These are phyloP conservation scores for Volucella inflata DNA, from an alignment of 2,888 invertebrate genomes.

Conservation along the genomic window DNA sequence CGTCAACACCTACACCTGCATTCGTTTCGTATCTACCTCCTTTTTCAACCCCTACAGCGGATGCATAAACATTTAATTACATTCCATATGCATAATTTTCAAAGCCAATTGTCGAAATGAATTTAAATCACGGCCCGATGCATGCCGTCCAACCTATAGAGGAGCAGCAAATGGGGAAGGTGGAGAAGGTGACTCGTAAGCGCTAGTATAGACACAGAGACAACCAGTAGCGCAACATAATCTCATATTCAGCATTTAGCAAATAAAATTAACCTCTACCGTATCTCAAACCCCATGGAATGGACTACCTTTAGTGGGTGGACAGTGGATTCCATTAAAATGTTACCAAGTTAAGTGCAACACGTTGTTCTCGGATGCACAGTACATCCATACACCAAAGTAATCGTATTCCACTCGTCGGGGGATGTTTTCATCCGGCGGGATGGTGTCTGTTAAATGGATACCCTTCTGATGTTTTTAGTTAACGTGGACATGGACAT, in stretches of 20 bases:
- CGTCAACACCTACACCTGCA: no score
- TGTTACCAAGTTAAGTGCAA: slow-evolving; percentile 68
- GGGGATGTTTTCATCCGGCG: not conserved
- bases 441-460: slow-evolving; percentile 23
- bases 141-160: not conserved
- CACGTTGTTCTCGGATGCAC: slow-evolving; percentile 64
- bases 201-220: not conserved
- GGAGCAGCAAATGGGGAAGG: no score
- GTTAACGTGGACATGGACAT: no score
- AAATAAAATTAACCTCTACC: slow-evolving; percentile 68
- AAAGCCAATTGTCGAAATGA: slow-evolving; percentile 75
- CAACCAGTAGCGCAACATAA: slow-evolving; percentile 56
- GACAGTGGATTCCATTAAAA: slow-evolving; percentile 61
- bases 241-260: slow-evolving; percentile 72
- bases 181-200: not conserved
- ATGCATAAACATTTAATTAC: slow-evolving; percentile 75
- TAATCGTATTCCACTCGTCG: slow-evolving; percentile 5
- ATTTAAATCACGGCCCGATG: slow-evolving; percentile 70
- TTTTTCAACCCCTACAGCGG: slow-evolving; percentile 30
- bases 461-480: slow-evolving; percentile 32
- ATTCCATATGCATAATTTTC: slow-evolving; percentile 74
- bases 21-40: no score
- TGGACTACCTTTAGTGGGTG: slow-evolving; percentile 25
- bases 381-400: slow-evolving; percentile 13
- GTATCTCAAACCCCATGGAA: not conserved